These are phyloP conservation scores for Microtus ochrogaster DNA, from an alignment of 2,113 vertebrate species.

Conservation along the genomic window DNA sequence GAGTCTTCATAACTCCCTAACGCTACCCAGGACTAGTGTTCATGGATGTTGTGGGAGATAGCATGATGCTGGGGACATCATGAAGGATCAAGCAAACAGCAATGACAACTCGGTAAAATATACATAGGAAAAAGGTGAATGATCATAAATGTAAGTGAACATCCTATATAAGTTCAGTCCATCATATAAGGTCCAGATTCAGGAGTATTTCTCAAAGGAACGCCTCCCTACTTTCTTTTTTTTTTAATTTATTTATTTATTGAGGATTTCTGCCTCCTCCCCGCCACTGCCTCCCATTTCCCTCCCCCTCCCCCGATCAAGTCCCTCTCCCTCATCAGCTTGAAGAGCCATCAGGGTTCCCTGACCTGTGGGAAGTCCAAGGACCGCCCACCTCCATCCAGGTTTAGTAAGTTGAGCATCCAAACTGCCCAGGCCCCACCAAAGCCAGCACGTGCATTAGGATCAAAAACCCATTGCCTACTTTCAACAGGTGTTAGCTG, in stretches of 20 bases:
- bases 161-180: neutral
- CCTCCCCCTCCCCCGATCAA: no score
- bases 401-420: no score
- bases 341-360: no score
- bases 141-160: neutral
- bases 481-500: neutral
- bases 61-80: neutral
- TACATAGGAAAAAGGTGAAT: neutral
- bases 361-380: no score
- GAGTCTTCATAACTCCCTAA: neutral
- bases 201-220: neutral
- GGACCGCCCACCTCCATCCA: no score
- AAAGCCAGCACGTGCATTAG: no score
- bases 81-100: neutral
- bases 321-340: no score
- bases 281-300: no score
- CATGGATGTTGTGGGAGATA: fast-evolving
- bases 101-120: neutral
- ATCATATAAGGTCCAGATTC: neutral
- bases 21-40: neutral
- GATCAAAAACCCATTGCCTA: no score
- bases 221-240: fast-evolving
- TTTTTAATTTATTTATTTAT: no score
- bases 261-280: no score
- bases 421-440: no score